Evolutionary conservation across 1,140 invertebrate species (phyloP), one percentile per base, ranked within the genome.

Genomic region (Trachymyrmex cornetzi): DNA sequence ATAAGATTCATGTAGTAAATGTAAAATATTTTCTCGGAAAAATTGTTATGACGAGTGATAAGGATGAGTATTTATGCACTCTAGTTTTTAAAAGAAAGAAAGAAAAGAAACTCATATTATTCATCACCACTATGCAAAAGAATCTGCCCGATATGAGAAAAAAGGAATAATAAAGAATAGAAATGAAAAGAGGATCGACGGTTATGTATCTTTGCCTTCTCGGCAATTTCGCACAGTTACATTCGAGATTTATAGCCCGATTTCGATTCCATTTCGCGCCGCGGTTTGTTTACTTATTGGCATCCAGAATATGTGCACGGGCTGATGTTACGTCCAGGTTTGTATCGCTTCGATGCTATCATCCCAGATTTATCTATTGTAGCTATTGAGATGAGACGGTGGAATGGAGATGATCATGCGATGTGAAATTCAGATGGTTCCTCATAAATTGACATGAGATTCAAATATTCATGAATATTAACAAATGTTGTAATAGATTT

Each of bases 221-320:
- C 85, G 63, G 64, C 85, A 86, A 86, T 79, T 88, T 86, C 79
- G 72, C 71, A 80, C 77, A 55, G 74, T 89, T 85, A 90, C 90
- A 89, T 91, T 85, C 80, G 86, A 91, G 89, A 93, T 93, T 93
- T 93, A 93, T 91, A 89, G 90, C 77, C 87, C 89, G 88, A 93
- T 93, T 92, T 91, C 90, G 88, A 91, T 93, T 93, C 91, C 91
- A 93, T 93, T 92, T 92, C 87, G 87, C 85, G 71, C 85, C 85
- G 86, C 85, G 77, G 88, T 90, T 91, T 91, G 88, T 92, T 92
- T 93, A 91, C 90, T 92, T 91, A 92, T 93, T 92, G 89, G 75
- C 86, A 89, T 81, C 84, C 69, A 77, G 53, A 85, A 87, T 85
- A 88, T 87, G 86, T 84, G 55, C 72, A n/a, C 53, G 11, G 27